Conservation (phyloP, 2,888 invertebrate species). For the Synanthedon andrenaeformis region DNA sequence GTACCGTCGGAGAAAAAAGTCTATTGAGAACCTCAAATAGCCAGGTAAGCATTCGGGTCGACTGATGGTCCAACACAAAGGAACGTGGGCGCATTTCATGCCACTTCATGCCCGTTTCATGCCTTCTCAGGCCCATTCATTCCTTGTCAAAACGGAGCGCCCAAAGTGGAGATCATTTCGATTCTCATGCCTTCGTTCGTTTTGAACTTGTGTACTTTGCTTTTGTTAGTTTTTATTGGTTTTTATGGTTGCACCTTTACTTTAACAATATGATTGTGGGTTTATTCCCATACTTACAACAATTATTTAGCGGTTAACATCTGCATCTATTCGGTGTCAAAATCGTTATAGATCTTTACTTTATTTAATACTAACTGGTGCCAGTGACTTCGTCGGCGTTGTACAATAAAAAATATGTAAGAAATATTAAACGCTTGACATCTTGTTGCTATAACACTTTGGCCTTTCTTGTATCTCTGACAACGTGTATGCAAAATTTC, state of each 20-base stretch:
- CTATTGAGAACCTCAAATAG: slow-evolving; percentile 12
- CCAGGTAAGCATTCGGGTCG: slow-evolving; percentile 21
- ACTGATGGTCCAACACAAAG: slow-evolving; percentile 12
- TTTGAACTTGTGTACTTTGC: not conserved
- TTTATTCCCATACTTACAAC: not conserved
- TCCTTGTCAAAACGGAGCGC: slow-evolving; percentile 11
- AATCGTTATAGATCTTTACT: not conserved
- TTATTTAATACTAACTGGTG: too few relatives aligned
- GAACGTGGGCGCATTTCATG: slow-evolving; percentile 11
- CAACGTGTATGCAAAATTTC: too few relatives aligned
- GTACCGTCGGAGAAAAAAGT: slow-evolving; percentile 17
- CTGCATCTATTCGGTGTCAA: not conserved
- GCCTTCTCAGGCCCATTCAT: slow-evolving; percentile 11
- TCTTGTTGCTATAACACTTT: too few relatives aligned
- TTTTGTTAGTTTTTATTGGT: slow-evolving; percentile 4
- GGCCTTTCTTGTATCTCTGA: too few relatives aligned
- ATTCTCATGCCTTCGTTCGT: slow-evolving; percentile 1
- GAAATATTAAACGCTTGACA: too few relatives aligned
- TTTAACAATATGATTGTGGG: not conserved
- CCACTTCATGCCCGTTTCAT: slow-evolving; percentile 13
- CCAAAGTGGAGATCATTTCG: slow-evolving; percentile 8
- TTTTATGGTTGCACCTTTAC: slow-evolving; percentile 2
- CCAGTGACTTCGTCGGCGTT: too few relatives aligned
- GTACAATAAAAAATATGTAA: too few relatives aligned
- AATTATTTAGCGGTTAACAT: not conserved